These are phyloP conservation scores for Channa argus DNA, from an alignment of 2,113 vertebrate genomes.

Conservation along the genomic window DNA sequence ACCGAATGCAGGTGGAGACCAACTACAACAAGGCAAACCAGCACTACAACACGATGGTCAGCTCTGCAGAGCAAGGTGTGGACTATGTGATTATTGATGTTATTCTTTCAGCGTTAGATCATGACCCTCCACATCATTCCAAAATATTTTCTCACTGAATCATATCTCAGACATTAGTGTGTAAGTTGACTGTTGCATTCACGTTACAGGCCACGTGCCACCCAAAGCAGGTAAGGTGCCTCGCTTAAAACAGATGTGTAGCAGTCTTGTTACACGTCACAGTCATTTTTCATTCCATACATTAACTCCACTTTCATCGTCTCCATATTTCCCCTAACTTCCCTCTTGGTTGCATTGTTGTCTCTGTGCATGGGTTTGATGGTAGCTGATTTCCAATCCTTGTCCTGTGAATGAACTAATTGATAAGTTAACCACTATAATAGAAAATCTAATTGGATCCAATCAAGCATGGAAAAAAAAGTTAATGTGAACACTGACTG, in stretches of 20 bases:
- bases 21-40: conserved; percentile 86
- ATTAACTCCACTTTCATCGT: conserved; percentile 30
- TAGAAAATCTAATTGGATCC: not conserved
- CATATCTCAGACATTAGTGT: conserved; percentile 31
- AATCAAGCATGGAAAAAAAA: no score
- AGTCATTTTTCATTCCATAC: conserved; percentile 23
- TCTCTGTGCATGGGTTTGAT: conserved; percentile 59
- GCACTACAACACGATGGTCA: conserved; percentile 90
- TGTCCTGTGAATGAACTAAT: conserved; percentile 10
- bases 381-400: conserved; percentile 14
- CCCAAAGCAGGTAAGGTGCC: conserved; percentile 71
- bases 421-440: conserved; percentile 8
- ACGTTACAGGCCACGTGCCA: conserved; percentile 76
- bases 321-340: conserved; percentile 39
- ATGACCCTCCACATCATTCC: not conserved
- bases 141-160: conserved; percentile 8
- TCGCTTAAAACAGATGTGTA: conserved; percentile 30
- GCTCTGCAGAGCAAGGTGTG: conserved; percentile 90
- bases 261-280: conserved; percentile 20
- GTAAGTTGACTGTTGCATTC: conserved; percentile 73
- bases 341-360: conserved; percentile 29
- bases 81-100: rapidly evolving
- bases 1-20: conserved; percentile 90
- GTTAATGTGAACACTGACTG: not conserved
- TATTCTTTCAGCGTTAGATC: not conserved